Evolutionary conservation across 2,797 vertebrate species (phyloP).

Genomic region (Scomberomorus guttatus): DNA sequence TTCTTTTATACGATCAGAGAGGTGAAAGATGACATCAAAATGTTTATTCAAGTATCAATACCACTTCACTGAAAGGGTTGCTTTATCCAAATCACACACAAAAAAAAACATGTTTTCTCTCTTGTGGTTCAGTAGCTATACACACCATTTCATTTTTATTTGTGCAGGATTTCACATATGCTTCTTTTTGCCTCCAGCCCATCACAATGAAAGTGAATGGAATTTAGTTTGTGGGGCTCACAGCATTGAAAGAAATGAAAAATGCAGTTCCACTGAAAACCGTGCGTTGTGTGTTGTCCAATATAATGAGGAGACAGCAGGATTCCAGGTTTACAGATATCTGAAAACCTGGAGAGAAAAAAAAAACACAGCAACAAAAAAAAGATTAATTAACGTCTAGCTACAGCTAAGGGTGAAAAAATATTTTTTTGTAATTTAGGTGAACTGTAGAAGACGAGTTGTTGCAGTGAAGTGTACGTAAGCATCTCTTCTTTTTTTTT

Average conservation of each 20-base stretch:
- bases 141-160: conserved; percentile 4
- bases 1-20: background rate
- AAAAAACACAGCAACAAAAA: background rate
- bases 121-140: background rate
- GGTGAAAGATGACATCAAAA: conserved; percentile 8
- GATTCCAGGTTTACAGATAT: background rate
- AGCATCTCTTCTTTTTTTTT: too few species aligned
- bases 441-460: too few species aligned
- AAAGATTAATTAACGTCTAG: too few species aligned
- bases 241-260: conserved; percentile 8
- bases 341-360: background rate
- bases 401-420: too few species aligned
- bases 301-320: background rate
- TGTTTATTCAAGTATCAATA: conserved; percentile 6
- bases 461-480: too few species aligned
- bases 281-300: background rate
- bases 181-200: conserved; percentile 3
- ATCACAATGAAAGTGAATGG: background rate
- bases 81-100: background rate
- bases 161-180: background rate
- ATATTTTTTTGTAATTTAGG: too few species aligned
- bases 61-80: background rate
- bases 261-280: conserved; percentile 6
- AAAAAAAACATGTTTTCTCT: background rate
- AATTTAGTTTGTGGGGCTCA: conserved; percentile 9